Percentiles rank a stretch among this genome's conserved stretches.
Conservation (phyloP, 1,140 invertebrate species). For the Acyrthosiphon pisum region DNA sequence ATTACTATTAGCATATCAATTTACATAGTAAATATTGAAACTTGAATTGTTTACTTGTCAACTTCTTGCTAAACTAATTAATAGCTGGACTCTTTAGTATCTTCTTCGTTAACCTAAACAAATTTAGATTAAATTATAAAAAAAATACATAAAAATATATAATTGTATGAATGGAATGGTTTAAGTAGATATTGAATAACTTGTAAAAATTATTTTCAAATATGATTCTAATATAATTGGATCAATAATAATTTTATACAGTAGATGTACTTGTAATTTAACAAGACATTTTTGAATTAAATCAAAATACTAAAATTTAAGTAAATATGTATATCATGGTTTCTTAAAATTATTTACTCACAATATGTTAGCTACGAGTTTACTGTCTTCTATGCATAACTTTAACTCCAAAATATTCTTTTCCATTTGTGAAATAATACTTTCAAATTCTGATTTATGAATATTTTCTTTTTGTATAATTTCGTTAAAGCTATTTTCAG, state of each 20-base stretch:
- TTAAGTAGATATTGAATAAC: too few relatives aligned
- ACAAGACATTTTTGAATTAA: too few relatives aligned
- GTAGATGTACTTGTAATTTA: neutral
- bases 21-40: neutral
- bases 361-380: neutral
- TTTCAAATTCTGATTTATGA: conserved; percentile 13
- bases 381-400: neutral
- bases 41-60: neutral
- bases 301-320: neutral
- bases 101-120: neutral
- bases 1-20: neutral
- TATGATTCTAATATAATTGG: neutral
- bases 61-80: neutral
- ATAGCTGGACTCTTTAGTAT: neutral
- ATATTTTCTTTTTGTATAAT: neutral
- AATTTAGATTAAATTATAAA: neutral
- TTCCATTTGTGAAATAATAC: neutral
- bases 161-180: too few relatives aligned
- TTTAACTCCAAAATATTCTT: neutral
- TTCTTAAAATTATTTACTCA: neutral
- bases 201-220: too few relatives aligned
- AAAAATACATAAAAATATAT: neutral
- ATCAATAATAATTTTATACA: too few relatives aligned
- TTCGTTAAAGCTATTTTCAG: neutral
- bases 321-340: neutral